Percentiles rank a stretch among this genome's conserved stretches.
phyloP scores from a whole-genome alignment of 2,797 vertebrate species.

The Microtus obscurus region DNA sequence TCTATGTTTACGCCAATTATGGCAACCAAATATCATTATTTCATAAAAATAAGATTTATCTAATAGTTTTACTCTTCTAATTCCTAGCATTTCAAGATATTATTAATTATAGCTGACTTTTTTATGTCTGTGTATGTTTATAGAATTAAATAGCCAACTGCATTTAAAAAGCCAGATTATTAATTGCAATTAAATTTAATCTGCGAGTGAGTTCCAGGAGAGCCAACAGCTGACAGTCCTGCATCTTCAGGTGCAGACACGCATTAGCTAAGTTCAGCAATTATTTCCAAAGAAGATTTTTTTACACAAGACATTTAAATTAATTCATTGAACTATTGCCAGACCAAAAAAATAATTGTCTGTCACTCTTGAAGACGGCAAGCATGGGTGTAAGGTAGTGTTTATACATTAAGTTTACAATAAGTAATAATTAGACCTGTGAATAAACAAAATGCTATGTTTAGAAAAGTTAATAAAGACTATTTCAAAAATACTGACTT shows the following conservation, averaged over 20 bases:
- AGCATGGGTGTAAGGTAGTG: not conserved
- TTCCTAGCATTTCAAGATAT: not conserved
- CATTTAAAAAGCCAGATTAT: not conserved
- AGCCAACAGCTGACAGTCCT: not conserved
- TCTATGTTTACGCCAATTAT: not conserved
- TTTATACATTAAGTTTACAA: not conserved
- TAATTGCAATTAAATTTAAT: not conserved
- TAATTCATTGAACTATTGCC: not conserved
- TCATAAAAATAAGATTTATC: not conserved
- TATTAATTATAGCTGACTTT: not conserved
- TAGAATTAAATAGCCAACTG: not conserved
- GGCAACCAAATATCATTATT: not conserved
- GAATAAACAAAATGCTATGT: not conserved
- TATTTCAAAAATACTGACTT: not conserved
- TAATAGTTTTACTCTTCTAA: not conserved
- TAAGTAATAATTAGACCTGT: not conserved
- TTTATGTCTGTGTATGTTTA: not conserved
- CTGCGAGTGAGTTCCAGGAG: not conserved
- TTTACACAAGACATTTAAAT: not conserved
- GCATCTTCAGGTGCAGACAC: not conserved
- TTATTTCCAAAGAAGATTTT: not conserved
- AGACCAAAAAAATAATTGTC: not conserved
- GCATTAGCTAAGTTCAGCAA: not conserved
- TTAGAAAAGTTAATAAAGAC: not conserved
- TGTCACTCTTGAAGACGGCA: not conserved